A percentile compares a stretch with the other conserved stretches of the same genome.
Evolutionary conservation across 2,797 vertebrate genomes (phyloP).

Genomic region (Carapus acus): DNA sequence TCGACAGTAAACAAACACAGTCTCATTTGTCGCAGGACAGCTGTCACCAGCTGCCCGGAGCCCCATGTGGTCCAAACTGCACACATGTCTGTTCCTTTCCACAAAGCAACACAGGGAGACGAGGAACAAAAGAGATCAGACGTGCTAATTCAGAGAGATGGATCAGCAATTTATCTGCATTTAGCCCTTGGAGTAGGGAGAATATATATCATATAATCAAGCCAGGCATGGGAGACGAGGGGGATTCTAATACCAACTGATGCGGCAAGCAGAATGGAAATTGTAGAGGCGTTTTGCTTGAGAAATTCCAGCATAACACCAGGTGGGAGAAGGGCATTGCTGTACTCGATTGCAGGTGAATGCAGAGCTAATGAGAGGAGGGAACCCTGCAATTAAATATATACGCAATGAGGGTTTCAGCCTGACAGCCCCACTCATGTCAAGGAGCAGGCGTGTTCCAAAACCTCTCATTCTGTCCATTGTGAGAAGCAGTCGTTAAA

Average conservation of each 20-base stretch:
- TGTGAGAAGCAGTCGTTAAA: background rate
- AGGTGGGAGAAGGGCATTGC: conserved; percentile 6
- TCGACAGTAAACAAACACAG: conserved; percentile 57
- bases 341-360: conserved; percentile 20
- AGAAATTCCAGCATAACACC: conserved; percentile 18
- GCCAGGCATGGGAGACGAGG: conserved; percentile 18
- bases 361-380: background rate
- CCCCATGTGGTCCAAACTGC: conserved; percentile 38
- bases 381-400: no score
- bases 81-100: conserved; percentile 39
- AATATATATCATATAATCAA: conserved; percentile 47
- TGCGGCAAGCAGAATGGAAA: conserved; percentile 24
- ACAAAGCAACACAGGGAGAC: conserved; percentile 23
- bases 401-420: background rate
- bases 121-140: conserved; percentile 23
- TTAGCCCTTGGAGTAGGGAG: conserved; percentile 23
- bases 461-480: conserved; percentile 13
- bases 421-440: background rate
- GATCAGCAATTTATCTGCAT: conserved; percentile 37
- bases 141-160: conserved; percentile 35
- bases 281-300: conserved; percentile 1
- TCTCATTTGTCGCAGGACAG: conserved; percentile 57
- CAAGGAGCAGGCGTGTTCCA: conserved; percentile 9
- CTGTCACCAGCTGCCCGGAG: conserved; percentile 59
- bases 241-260: conserved; percentile 26